Evolutionary conservation across 2,888 invertebrate species (phyloP).

Genomic region (Notocelia uddmanniana): DNA sequence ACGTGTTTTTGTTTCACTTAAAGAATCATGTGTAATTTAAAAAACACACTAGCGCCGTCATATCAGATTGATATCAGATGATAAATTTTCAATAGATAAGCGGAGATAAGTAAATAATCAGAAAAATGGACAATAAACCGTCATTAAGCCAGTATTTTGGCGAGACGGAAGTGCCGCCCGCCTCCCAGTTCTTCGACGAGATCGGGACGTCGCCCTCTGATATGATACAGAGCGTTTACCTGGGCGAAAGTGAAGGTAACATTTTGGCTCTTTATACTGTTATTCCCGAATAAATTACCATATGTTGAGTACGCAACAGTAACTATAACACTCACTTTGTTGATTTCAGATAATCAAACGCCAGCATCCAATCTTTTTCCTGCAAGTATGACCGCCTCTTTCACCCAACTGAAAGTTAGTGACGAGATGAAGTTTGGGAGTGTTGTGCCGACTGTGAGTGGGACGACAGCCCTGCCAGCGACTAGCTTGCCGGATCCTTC

Average conservation of each 20-base stretch:
- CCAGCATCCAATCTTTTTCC: constrained; percentile 62
- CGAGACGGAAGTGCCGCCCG: constrained; percentile 72
- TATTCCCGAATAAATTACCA: constrained; percentile 24
- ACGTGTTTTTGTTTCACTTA: background rate
- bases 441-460: constrained; percentile 73
- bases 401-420: constrained; percentile 60
- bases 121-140: constrained; percentile 80
- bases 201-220: constrained; percentile 80
- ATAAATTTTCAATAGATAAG: constrained; percentile 23
- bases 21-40: too few species aligned
- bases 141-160: constrained; percentile 86
- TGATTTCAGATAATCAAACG: constrained; percentile 57
- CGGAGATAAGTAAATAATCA: constrained; percentile 50
- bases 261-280: constrained; percentile 40
- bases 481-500: constrained; percentile 79
- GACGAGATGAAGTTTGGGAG: constrained; percentile 71
- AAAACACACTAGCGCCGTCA: constrained; percentile 3
- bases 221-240: constrained; percentile 80
- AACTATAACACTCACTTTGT: constrained; percentile 29
- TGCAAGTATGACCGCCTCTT: constrained; percentile 67
- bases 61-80: too few species aligned
- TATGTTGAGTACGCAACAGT: background rate
- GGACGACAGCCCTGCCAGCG: constrained; percentile 69
- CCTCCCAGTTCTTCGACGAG: constrained; percentile 82
- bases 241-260: constrained; percentile 74